These are phyloP conservation scores for Sepioteuthis lessoniana DNA, from an alignment of 2,888 invertebrate species.

Conservation along the genomic window DNA sequence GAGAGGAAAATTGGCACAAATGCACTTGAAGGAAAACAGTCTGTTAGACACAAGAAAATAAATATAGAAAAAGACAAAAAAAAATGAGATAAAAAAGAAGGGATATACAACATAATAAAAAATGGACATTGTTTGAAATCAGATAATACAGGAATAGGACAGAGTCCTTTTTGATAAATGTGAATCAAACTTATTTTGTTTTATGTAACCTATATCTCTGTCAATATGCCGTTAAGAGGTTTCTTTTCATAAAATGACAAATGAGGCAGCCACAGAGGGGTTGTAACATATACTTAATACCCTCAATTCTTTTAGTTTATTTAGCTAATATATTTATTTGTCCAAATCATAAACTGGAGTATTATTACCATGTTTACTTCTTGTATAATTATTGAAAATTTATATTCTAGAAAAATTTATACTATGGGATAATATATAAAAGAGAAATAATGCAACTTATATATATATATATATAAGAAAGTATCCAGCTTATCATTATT, in stretches of 20 bases:
- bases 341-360: background rate
- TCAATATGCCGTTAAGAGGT: background rate
- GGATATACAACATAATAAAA: background rate
- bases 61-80: background rate
- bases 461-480: too few relatives aligned
- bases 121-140: background rate
- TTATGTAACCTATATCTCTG: background rate
- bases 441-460: too few relatives aligned
- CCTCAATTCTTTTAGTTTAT: background rate
- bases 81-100: background rate
- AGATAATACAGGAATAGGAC: background rate
- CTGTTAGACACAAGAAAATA: background rate
- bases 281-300: background rate
- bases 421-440: too few relatives aligned
- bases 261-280: background rate
- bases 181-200: background rate
- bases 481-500: too few relatives aligned
- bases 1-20: background rate
- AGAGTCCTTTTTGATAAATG: background rate
- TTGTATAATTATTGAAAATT: too few relatives aligned
- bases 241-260: background rate
- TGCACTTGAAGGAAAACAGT: background rate
- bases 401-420: too few relatives aligned
- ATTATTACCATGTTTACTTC: background rate
- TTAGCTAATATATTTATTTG: background rate